Percentiles rank a stretch among this genome's conserved stretches.
phyloP scores from a whole-genome alignment of 2,113 vertebrate species.

The Arizona elegans region DNA sequence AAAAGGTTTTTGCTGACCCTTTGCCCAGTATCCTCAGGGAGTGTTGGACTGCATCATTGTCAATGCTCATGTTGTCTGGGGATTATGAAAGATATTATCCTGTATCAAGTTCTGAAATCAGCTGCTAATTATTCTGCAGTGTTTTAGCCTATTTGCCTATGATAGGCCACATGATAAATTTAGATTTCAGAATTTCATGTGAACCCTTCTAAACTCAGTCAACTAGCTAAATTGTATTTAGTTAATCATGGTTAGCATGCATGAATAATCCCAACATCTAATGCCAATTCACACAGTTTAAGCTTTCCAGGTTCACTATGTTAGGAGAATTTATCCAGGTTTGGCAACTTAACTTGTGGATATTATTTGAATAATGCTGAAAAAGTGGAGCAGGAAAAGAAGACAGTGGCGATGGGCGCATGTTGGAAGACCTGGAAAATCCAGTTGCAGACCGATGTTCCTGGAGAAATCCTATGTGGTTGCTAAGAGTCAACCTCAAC shows the following conservation, averaged over 20 bases:
- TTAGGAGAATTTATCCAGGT: not conserved
- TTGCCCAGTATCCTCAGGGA: not conserved
- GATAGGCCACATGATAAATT: not conserved
- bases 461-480: not conserved
- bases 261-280: not conserved
- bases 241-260: not conserved
- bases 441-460: not conserved
- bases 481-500: not conserved
- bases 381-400: not conserved
- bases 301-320: not conserved
- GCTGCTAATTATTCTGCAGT: not conserved
- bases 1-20: not conserved
- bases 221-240: not conserved
- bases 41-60: not conserved
- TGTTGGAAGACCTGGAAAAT: not conserved
- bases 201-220: not conserved
- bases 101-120: not conserved
- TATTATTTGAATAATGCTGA: not conserved
- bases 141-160: not conserved
- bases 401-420: too few species aligned
- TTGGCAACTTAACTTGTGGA: not conserved
- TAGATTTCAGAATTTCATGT: not conserved
- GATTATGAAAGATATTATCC: not conserved
- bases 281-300: not conserved
- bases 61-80: not conserved